Evolutionary conservation across 1,140 invertebrate species (phyloP).

Genomic region (Wasmannia auropunctata): DNA sequence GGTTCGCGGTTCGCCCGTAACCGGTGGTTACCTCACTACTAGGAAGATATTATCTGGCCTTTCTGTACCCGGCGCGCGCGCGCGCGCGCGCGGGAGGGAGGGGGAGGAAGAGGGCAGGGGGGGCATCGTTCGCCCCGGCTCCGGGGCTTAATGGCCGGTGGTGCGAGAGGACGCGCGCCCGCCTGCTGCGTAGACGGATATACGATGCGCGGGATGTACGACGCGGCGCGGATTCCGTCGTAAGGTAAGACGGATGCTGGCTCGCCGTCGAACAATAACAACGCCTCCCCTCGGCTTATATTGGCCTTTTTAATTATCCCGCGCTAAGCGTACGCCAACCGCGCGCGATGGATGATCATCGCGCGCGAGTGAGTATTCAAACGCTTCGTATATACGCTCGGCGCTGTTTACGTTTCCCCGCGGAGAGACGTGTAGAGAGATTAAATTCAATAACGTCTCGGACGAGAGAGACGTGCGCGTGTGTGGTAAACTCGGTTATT

Average conservation of each 20-base stretch:
- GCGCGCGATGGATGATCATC: background rate
- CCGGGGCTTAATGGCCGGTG: slow-evolving; percentile 51
- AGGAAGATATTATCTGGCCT: slow-evolving; percentile 73
- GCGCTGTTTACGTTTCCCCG: background rate
- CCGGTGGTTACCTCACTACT: slow-evolving; percentile 73
- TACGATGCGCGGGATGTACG: slow-evolving; percentile 23
- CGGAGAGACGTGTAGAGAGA: background rate
- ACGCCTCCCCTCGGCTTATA: background rate
- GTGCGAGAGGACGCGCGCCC: slow-evolving; percentile 33
- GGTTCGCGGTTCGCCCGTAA: slow-evolving; percentile 57
- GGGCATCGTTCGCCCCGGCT: slow-evolving; percentile 51
- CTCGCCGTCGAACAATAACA: background rate
- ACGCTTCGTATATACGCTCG: background rate
- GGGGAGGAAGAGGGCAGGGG: no score
- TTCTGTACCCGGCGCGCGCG: slow-evolving; percentile 5
- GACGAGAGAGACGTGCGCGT: background rate
- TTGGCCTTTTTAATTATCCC: background rate
- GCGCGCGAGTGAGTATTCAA: background rate
- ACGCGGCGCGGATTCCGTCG: background rate
- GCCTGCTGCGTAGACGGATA: slow-evolving; percentile 45
- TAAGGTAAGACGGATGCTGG: background rate
- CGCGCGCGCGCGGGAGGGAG: no score
- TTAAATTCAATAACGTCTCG: background rate
- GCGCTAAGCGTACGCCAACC: background rate
- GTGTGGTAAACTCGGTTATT: background rate